Evolutionary conservation across 2,113 vertebrate genomes (phyloP).

Genomic region (Polypterus bichir): DNA sequence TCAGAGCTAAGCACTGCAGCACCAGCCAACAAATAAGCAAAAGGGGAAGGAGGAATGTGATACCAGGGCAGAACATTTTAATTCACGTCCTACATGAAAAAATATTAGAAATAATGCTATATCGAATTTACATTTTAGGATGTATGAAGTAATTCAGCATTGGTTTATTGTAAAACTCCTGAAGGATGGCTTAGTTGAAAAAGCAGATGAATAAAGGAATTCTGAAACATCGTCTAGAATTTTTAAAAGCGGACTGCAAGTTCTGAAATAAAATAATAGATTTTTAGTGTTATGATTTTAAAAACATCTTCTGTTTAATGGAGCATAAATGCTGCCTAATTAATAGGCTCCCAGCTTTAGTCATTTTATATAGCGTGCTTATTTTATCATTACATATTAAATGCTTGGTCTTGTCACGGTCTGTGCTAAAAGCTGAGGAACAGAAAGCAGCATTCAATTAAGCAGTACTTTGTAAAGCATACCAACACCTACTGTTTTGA

Average conservation of each 20-base stretch:
- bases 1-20: too few species aligned
- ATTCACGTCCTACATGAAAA: too few species aligned
- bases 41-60: too few species aligned
- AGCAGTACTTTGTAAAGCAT: not conserved
- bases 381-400: constrained; percentile 7
- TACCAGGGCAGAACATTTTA: too few species aligned
- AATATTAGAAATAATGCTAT: too few species aligned
- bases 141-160: too few species aligned
- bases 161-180: too few species aligned
- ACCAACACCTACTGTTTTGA: not conserved
- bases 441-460: not conserved
- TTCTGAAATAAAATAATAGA: constrained; percentile 30
- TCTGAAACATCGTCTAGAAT: too few species aligned
- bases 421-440: not conserved
- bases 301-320: constrained; percentile 36
- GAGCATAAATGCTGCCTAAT: constrained; percentile 40
- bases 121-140: too few species aligned
- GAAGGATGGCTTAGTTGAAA: too few species aligned
- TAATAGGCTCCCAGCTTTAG: constrained; percentile 40
- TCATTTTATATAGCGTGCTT: constrained; percentile 36
- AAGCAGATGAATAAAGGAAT: too few species aligned
- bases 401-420: constrained; percentile 8
- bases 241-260: constrained; percentile 13
- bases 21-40: too few species aligned
- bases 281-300: constrained; percentile 30